A percentile compares a stretch with the other conserved stretches of the same genome.
phyloP scores from a whole-genome alignment of 1,140 invertebrate genomes.

The Sycophila sp. region DNA sequence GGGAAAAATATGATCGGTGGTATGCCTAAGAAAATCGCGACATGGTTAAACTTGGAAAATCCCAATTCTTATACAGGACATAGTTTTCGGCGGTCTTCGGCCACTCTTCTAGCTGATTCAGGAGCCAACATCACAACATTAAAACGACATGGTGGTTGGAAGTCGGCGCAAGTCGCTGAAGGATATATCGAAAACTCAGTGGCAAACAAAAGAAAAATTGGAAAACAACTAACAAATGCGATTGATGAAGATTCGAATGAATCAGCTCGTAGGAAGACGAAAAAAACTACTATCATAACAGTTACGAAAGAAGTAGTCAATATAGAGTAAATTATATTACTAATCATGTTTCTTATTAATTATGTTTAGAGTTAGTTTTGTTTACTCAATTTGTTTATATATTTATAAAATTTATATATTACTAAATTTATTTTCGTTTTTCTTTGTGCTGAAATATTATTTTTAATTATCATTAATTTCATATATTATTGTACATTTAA shows the following conservation, averaged over 20 bases:
- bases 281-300: neutral
- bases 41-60: slow-evolving; percentile 14
- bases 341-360: too few relatives aligned
- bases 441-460: too few relatives aligned
- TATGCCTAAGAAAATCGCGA: slow-evolving; percentile 15
- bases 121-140: slow-evolving; percentile 1
- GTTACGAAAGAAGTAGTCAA: neutral
- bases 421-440: too few relatives aligned
- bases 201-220: too few relatives aligned
- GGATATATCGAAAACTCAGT: too few relatives aligned
- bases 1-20: slow-evolving; percentile 13
- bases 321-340: neutral
- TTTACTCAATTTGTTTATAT: neutral
- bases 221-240: neutral
- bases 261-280: neutral
- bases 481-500: too few relatives aligned
- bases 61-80: slow-evolving; percentile 16
- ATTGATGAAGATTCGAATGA: neutral
- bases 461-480: too few relatives aligned
- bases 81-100: slow-evolving; percentile 8
- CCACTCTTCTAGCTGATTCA: slow-evolving; percentile 2
- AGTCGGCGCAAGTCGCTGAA: neutral
- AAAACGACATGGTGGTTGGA: neutral
- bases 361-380: too few relatives aligned
- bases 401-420: neutral